phyloP scores from a whole-genome alignment of 37 sponge, comb jelly and placozoan genomes.

The Ianthella basta region DNA sequence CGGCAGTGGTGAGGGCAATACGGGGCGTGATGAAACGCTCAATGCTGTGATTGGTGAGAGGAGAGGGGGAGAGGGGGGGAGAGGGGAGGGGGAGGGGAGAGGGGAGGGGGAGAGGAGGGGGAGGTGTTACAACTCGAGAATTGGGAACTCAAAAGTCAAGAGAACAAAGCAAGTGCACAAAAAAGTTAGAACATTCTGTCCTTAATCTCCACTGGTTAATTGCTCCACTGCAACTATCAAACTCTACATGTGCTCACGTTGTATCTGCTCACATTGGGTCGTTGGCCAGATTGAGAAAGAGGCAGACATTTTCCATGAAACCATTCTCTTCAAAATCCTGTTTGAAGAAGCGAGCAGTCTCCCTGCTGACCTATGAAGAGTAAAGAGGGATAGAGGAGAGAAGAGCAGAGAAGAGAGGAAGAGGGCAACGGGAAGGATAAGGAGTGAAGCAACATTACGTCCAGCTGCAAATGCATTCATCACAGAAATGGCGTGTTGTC shows the following conservation, averaged over 20 bases:
- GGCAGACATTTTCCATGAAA: slow-evolving; percentile 98
- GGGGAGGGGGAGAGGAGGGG: neutral
- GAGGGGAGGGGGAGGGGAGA: neutral
- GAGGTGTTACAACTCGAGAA: neutral
- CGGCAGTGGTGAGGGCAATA: slow-evolving; percentile 96
- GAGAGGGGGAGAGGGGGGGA: neutral
- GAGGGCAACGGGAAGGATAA: no score
- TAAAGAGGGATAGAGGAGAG: no score
- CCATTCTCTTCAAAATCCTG: slow-evolving; percentile 99
- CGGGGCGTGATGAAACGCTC: slow-evolving; percentile 99
- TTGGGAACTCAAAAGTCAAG: neutral
- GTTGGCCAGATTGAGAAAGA: slow-evolving; percentile 98
- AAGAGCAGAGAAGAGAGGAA: no score
- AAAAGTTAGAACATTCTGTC: no score
- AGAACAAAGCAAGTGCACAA: slow-evolving; percentile 22
- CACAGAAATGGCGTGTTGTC: no score
- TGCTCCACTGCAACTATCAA: slow-evolving; percentile 68
- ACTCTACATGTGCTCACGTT: no score
- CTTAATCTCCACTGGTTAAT: no score
- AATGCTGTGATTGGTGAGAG: slow-evolving; percentile 60
- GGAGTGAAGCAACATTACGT: no score
- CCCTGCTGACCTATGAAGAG: slow-evolving; percentile 90
- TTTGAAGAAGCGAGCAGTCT: slow-evolving; percentile 99
- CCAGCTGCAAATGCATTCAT: no score
- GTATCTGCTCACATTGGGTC: slow-evolving; percentile 99